Evolutionary conservation across 2,888 invertebrate genomes (phyloP).

Genomic region (Adineta ricciae): DNA sequence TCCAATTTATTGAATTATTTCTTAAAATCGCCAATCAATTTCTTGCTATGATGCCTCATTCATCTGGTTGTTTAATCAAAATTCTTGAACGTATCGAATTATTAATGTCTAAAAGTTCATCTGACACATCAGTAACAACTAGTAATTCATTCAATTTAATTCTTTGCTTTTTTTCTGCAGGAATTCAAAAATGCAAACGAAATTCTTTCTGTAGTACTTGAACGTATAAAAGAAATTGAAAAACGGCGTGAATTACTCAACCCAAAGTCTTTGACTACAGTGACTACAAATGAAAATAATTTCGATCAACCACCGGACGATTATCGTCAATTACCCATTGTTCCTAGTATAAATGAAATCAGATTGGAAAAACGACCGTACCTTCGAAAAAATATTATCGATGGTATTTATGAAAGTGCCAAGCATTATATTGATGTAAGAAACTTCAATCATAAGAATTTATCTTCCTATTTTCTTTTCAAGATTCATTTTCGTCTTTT

Average conservation of each 20-base stretch:
- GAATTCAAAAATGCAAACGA: not conserved
- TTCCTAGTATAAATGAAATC: slow-evolving; percentile 42
- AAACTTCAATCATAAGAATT: too few species aligned
- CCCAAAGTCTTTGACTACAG: not conserved
- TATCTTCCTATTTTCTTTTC: not conserved
- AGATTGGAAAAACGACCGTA: slow-evolving; percentile 43
- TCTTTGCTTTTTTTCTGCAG: not conserved
- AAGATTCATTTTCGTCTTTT: slow-evolving; percentile 62
- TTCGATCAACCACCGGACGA: slow-evolving; percentile 37
- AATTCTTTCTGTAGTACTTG: not conserved
- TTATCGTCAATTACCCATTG: slow-evolving; percentile 40
- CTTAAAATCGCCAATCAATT: not conserved
- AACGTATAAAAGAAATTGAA: not conserved
- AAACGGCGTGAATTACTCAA: not conserved
- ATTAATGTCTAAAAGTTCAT: not conserved
- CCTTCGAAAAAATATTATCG: slow-evolving; percentile 55
- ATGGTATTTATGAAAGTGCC: slow-evolving; percentile 59
- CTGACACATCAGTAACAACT: not conserved
- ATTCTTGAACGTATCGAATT: not conserved
- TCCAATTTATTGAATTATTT: not conserved
- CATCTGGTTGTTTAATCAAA: not conserved
- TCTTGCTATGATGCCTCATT: not conserved
- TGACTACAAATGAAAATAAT: not conserved
- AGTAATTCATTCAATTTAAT: not conserved
- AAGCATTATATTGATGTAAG: slow-evolving; percentile 63